Evolutionary conservation across 1,140 invertebrate genomes (phyloP).

Genomic region (Hypothenemus hampei): DNA sequence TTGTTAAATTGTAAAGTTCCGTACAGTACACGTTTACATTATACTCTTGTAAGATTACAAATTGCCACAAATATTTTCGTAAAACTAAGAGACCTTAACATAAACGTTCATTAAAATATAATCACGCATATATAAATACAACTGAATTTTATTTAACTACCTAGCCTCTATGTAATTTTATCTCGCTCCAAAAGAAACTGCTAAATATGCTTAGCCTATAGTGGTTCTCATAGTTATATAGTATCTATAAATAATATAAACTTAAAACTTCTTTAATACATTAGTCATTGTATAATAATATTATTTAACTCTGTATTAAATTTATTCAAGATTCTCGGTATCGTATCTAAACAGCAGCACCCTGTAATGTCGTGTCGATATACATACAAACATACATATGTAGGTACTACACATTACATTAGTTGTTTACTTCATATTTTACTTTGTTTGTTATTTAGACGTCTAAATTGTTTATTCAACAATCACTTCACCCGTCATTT

Average conservation of each 20-base stretch:
- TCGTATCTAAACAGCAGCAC: conserved; percentile 27
- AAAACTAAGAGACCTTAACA: conserved; percentile 31
- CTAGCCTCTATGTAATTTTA: conserved; percentile 31
- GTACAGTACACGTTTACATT: conserved; percentile 35
- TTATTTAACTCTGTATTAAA: conserved; percentile 20
- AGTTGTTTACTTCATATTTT: conserved; percentile 18
- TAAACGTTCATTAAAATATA: conserved; percentile 45
- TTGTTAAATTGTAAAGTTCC: conserved; percentile 33
- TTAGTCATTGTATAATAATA: conserved; percentile 30
- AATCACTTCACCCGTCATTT: too few relatives aligned
- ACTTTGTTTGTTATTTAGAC: conserved; percentile 14
- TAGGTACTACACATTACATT: too few relatives aligned
- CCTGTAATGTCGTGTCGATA: conserved; percentile 28
- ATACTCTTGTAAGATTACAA: conserved; percentile 42
- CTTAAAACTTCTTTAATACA: conserved; percentile 29
- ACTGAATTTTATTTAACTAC: conserved; percentile 37
- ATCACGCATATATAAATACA: conserved; percentile 42
- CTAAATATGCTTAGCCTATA: conserved; percentile 31
- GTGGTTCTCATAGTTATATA: conserved; percentile 26
- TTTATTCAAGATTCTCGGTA: conserved; percentile 25
- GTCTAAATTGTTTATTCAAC: conserved; percentile 16
- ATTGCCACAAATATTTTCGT: conserved; percentile 46
- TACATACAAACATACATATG: too few relatives aligned
- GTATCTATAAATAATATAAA: conserved; percentile 29
- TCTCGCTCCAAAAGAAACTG: conserved; percentile 26